Percentiles rank a stretch among this genome's conserved stretches.
Evolutionary conservation across 2,797 vertebrate species (phyloP).

Genomic region (Crenichthys baileyi): DNA sequence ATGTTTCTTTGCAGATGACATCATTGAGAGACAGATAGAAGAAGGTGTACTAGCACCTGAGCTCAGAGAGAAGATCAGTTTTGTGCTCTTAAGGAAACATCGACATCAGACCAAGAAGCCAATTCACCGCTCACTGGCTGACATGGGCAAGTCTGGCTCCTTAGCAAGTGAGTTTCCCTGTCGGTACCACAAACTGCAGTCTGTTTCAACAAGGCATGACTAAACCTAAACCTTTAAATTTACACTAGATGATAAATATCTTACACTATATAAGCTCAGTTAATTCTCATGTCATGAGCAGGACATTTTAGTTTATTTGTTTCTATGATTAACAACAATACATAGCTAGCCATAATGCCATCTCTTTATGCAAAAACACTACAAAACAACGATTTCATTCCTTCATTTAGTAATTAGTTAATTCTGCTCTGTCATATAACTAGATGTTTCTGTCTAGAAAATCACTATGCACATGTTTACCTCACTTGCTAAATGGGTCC

Average conservation of each 20-base stretch:
- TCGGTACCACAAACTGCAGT: not conserved
- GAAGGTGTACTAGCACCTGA: conserved; percentile 89
- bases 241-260: not conserved
- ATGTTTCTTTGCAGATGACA: conserved; percentile 83
- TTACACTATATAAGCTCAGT: not conserved
- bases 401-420: not conserved
- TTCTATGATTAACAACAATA: not conserved
- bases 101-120: conserved; percentile 98
- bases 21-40: conserved; percentile 91
- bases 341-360: not conserved
- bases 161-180: conserved; percentile 60
- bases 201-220: not conserved
- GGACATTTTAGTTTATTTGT: not conserved
- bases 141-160: conserved; percentile 92
- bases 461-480: conserved; percentile 22
- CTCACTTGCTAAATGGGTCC: conserved; percentile 34
- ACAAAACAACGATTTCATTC: not conserved
- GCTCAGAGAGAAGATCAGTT: conserved; percentile 91
- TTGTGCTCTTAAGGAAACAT: conserved; percentile 92
- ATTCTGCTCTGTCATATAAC: conserved; percentile 3
- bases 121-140: conserved; percentile 91
- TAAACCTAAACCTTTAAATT: not conserved
- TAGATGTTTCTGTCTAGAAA: conserved; percentile 9
- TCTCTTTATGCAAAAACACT: not conserved
- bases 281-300: not conserved